Conservation (phyloP, 2,113 vertebrate species). For the Edolisoma coerulescens region DNA sequence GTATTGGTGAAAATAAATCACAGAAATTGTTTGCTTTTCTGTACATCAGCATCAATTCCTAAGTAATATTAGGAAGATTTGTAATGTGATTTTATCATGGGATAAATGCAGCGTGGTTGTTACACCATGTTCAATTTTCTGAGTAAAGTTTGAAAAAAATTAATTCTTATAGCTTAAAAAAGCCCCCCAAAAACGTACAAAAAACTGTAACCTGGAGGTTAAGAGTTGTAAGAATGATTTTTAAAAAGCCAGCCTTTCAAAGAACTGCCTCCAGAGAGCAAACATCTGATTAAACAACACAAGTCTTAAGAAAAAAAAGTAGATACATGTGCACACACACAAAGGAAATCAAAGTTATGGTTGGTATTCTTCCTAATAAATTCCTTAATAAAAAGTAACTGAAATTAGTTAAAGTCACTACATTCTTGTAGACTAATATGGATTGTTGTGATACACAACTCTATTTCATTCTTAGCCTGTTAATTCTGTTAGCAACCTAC, state of each 20-base stretch:
- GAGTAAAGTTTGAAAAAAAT: background rate
- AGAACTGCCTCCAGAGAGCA: background rate
- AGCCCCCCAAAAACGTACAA: background rate
- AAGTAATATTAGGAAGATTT: background rate
- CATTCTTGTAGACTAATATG: background rate
- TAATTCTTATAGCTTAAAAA: background rate
- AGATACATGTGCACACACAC: accelerated
- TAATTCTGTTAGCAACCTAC: background rate
- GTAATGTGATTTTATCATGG: accelerated
- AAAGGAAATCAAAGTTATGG: background rate
- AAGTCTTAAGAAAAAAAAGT: background rate
- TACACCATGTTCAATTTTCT: accelerated
- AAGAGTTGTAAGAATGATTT: background rate
- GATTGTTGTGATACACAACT: background rate
- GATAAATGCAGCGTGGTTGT: background rate
- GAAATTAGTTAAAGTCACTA: background rate
- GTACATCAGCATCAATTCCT: background rate
- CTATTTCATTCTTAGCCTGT: background rate
- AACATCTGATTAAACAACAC: background rate
- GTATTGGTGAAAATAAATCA: background rate
- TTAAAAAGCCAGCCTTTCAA: background rate
- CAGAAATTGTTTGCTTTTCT: background rate
- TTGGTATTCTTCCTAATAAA: background rate
- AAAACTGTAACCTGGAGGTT: too few relatives aligned
- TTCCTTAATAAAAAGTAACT: background rate